phyloP scores from a whole-genome alignment of 2,888 invertebrate genomes.

The Acutogordius australiensis region DNA sequence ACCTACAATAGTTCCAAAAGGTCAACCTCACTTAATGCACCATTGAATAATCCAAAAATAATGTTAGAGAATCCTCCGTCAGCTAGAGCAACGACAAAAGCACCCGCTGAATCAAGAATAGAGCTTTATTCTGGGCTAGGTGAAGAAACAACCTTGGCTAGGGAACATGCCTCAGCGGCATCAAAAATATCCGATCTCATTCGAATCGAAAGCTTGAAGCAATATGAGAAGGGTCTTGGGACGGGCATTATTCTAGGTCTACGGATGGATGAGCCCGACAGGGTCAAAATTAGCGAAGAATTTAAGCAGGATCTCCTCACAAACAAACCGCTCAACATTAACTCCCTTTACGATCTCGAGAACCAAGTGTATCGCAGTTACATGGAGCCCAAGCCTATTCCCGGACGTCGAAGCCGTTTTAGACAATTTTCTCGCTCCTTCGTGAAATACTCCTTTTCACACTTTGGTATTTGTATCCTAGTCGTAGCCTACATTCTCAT shows the following conservation, averaged over 20 bases:
- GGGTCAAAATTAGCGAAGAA: neutral
- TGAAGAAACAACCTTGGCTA: no score
- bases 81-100: no score
- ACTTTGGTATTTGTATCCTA: conserved; percentile 23
- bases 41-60: no score
- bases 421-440: conserved; percentile 12
- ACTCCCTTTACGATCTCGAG: neutral
- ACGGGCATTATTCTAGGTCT: neutral
- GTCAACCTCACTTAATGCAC: no score
- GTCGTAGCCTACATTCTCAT: conserved; percentile 22
- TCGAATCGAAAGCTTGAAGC: neutral
- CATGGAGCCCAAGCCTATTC: neutral
- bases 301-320: no score
- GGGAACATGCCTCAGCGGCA: no score
- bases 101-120: no score
- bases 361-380: neutral
- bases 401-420: neutral
- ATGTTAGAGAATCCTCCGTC: no score
- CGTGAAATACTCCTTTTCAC: conserved; percentile 23
- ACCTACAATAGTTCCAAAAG: no score
- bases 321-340: no score
- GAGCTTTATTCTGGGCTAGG: no score
- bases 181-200: no score
- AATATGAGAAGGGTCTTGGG: neutral
- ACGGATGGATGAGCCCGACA: neutral